These are phyloP conservation scores for Saturnia pavonia DNA, from an alignment of 2,888 invertebrate species.

Conservation along the genomic window DNA sequence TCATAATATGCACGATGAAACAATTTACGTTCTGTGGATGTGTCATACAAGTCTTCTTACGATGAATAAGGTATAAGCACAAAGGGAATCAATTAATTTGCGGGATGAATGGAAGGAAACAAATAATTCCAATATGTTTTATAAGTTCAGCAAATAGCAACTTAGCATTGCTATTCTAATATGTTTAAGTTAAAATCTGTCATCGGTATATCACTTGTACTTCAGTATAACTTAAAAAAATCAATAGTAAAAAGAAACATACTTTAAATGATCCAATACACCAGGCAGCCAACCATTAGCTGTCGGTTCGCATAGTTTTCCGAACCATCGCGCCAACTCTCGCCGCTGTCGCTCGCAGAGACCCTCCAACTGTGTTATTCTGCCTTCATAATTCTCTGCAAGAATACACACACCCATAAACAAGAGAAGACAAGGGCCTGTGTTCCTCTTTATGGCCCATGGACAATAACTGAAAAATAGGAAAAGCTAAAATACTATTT, in stretches of 20 bases:
- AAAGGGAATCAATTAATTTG: too few species aligned
- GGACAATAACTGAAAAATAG: background rate
- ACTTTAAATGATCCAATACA: slow-evolving; percentile 69
- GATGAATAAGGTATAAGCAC: too few species aligned
- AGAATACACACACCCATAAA: slow-evolving; percentile 16
- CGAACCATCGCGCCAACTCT: slow-evolving; percentile 69
- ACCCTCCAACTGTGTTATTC: slow-evolving; percentile 69
- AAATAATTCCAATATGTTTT: too few species aligned
- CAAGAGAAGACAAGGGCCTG: background rate
- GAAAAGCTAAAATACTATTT: background rate
- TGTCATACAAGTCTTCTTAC: too few species aligned
- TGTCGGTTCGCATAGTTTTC: slow-evolving; percentile 57
- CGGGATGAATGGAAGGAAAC: too few species aligned
- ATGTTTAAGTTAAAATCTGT: too few species aligned
- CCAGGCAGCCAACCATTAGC: slow-evolving; percentile 69
- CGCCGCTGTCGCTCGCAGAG: slow-evolving; percentile 66
- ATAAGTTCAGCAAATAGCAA: too few species aligned
- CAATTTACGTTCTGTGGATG: too few species aligned
- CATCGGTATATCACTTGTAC: too few species aligned
- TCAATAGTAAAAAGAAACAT: slow-evolving; percentile 24
- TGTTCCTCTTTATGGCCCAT: background rate
- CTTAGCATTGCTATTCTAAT: too few species aligned
- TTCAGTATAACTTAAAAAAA: too few species aligned
- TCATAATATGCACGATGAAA: too few species aligned
- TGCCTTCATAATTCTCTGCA: slow-evolving; percentile 68